phyloP scores from a whole-genome alignment of 2,797 vertebrate genomes.

The Numenius phaeopus region DNA sequence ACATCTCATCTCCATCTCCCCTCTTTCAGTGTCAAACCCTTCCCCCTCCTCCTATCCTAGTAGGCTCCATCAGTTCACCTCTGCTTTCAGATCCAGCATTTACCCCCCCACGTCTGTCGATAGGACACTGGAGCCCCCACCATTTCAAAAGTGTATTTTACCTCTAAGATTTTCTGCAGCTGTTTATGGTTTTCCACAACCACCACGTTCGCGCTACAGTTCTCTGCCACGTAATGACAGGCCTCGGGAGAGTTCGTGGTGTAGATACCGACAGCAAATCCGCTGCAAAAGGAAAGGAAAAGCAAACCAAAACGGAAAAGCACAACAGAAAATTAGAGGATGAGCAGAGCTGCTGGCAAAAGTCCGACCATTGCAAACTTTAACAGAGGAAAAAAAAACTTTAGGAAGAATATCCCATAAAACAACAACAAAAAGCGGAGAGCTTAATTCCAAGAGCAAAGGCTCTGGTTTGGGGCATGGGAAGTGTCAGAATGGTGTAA shows the following conservation, averaged over 20 bases:
- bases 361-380: background rate
- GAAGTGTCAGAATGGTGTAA: background rate
- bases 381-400: background rate
- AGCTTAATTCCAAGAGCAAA: background rate
- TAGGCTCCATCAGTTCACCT: rapidly evolving
- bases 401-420: background rate
- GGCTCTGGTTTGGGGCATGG: background rate
- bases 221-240: constrained; percentile 89
- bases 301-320: background rate
- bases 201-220: constrained; percentile 88
- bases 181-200: constrained; percentile 95
- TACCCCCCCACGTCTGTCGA: background rate
- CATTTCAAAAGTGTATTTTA: constrained; percentile 59
- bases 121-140: background rate
- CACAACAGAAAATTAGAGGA: background rate
- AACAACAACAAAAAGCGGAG: background rate
- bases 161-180: constrained; percentile 94
- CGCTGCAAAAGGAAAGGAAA: constrained; percentile 74
- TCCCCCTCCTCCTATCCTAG: background rate
- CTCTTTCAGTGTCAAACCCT: background rate
- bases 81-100: background rate
- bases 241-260: constrained; percentile 93
- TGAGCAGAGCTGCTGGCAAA: background rate
- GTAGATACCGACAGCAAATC: constrained; percentile 94
- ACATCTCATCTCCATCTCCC: background rate